A percentile compares a stretch with the other conserved stretches of the same genome.
phyloP scores from a whole-genome alignment of 1,140 invertebrate species.

The Drosophila oshimai region DNA sequence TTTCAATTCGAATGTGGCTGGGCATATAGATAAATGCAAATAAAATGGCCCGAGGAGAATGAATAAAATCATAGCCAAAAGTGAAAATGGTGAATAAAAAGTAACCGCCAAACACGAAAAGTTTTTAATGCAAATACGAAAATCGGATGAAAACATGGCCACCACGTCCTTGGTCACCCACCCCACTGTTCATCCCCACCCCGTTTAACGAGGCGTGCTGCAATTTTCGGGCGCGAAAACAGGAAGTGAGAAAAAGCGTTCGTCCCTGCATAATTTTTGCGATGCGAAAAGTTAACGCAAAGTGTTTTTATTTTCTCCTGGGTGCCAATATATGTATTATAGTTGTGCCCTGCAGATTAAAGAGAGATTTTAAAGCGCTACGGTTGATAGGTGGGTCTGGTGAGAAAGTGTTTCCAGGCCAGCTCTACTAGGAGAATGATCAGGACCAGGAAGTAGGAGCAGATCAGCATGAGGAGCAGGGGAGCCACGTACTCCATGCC shows the following conservation, averaged over 20 bases:
- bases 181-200: neutral
- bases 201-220: conserved; percentile 48
- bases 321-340: conserved; percentile 18
- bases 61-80: conserved; percentile 50
- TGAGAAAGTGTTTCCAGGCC: conserved; percentile 55
- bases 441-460: conserved; percentile 56
- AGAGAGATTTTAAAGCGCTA: conserved; percentile 57
- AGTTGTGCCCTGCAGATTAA: conserved; percentile 23
- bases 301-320: conserved; percentile 52
- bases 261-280: conserved; percentile 65
- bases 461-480: conserved; percentile 70
- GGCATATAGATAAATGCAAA: conserved; percentile 73
- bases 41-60: conserved; percentile 23
- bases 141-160: conserved; percentile 64
- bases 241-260: conserved; percentile 55
- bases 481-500: conserved; percentile 79
- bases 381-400: neutral
- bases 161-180: conserved; percentile 11
- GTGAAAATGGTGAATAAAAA: conserved; percentile 39
- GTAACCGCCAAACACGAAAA: conserved; percentile 62
- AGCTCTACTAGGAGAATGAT: conserved; percentile 54
- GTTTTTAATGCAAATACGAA: conserved; percentile 76
- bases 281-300: conserved; percentile 66
- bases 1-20: neutral
- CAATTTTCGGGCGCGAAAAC: conserved; percentile 56